phyloP scores from a whole-genome alignment of 64 coral and sea anemone genomes.

The Hydrozoanthus tunicans region DNA sequence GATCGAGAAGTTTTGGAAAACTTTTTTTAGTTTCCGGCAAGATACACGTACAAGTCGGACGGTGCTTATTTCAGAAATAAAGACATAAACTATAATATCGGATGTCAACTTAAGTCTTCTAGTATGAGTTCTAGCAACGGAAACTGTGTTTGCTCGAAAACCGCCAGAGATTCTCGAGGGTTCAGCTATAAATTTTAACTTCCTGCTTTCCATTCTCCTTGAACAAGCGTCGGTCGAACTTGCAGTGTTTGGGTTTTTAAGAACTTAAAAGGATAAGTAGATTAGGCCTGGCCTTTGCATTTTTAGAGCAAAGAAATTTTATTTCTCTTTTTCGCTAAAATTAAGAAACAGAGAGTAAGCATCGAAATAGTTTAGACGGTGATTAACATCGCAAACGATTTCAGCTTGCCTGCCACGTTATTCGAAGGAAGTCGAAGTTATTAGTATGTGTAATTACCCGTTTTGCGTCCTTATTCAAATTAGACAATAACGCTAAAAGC shows the following conservation, averaged over 20 bases:
- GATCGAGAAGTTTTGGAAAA: not conserved
- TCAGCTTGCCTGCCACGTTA: constrained; percentile 55
- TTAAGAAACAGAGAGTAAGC: too few species aligned
- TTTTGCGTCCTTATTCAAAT: not conserved
- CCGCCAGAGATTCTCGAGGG: not conserved
- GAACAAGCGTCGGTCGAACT: not conserved
- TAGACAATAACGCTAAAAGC: not conserved
- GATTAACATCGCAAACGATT: not conserved
- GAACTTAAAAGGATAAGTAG: not conserved
- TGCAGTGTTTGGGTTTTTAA: too few species aligned
- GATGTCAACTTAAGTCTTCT: not conserved
- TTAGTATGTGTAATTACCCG: constrained; percentile 47
- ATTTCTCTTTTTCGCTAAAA: not conserved
- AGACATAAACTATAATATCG: not conserved
- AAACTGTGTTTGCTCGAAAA: not conserved
- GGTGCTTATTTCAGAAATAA: not conserved
- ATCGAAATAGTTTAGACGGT: not conserved
- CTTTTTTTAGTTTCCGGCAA: not conserved
- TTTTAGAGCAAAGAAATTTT: not conserved
- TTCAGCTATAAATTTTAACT: constrained; percentile 13
- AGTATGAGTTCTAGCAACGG: not conserved
- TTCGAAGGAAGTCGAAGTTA: not conserved
- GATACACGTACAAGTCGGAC: not conserved
- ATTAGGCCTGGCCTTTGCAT: not conserved
- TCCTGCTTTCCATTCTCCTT: constrained; percentile 22